Evolutionary conservation across 2,888 invertebrate species (phyloP), one percentile per base, ranked within the genome.

Genomic region (Polydrusus pterygomalis): DNA sequence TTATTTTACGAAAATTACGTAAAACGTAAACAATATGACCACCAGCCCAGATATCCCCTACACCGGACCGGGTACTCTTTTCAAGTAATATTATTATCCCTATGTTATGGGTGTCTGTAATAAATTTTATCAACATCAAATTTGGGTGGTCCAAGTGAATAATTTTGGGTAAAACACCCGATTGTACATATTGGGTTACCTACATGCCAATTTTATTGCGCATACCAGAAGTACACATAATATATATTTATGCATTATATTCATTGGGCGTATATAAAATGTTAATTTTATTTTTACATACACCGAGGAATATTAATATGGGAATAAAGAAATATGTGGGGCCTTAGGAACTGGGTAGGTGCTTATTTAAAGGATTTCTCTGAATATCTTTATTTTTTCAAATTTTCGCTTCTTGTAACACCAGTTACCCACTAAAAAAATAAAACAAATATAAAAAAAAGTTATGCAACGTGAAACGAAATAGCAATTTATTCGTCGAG

Each of bases 101-200:
- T 47, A 45, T 70, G 60, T 47, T 60, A 70, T 58, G 70, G 70
- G 70, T 54, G 63, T 63, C 49, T 63, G 70, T 51, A 62, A 63
- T 71, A 71, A 71, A 71, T 63, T 71, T 62, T 71, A 63, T 63
- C 43, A 71, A 49, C 54, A 49, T 51, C 40, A 71, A 47, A 71
- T 71, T 58, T 71, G 70, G 70, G 70, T 71, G 70, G 70, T 63
- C 70, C 63, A 18, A 18, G 47, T 7, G 34, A 70, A 70, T 63
- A 71, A 71, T 63, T 71, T 71, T 71, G 38, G 54, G 51, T 34
- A 71, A 71, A 71, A 71, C 38, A 51, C 51, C 49, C 47, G 62
- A 70, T 62, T 49, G 40, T 49, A 18, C 62, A 20, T 63, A 65
- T 63, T 38, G 63, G 47, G 70, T 62, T 60, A n/a, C n/a, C n/a